Base-by-base conservation (phyloP, 2,888 invertebrate species). In the Metellina segmentata region DNA sequence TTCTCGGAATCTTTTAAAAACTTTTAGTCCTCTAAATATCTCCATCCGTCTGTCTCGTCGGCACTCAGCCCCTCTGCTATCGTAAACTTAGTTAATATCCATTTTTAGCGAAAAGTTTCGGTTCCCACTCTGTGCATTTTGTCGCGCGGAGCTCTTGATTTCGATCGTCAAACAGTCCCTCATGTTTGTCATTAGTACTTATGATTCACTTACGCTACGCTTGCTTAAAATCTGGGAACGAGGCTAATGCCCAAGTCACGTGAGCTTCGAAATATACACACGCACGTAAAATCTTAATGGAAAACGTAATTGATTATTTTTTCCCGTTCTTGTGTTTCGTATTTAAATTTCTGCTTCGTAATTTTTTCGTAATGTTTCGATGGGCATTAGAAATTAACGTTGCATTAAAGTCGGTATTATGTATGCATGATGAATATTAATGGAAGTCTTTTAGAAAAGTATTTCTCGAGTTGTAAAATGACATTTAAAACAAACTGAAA, bases 61-160 rank as follows among this genome's bases (percentile, higher is more conserved):
- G 20, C 75, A 74, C 53, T 48, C 85, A 19, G 53, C 9, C 11
- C 49, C 52, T 70, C 69, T 0, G 85, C 79, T 87, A 82, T 91
- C 91, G 91, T 91, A 91, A 91, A 91, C 91, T 91, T 91, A 87
- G 91, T 91, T 91, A 91, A 82, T 91, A 91, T 91, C 91, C 91
- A 91, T 91, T 91, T 91, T 91, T 75, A 77, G 78, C 71, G 74
- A 82, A 87, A 91, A 91, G 82, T 91, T 91, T 91, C 82, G 81
- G 90, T 90, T 79, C 74, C 72, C 71, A 11, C 69, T 69, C 34
- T 51, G 16, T 70, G 19, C 77, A 71, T 20, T 82, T 34, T 34
- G 34, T 34, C 34, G 34, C 72, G 61, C 52, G 72, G 20, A 51
- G 34, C 19, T 70, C 48, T 48, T n/a, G 79, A 81, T 74, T 81